Evolutionary conservation across 2,113 vertebrate genomes (phyloP).

Genomic region (Petrocephalus zakoni): DNA sequence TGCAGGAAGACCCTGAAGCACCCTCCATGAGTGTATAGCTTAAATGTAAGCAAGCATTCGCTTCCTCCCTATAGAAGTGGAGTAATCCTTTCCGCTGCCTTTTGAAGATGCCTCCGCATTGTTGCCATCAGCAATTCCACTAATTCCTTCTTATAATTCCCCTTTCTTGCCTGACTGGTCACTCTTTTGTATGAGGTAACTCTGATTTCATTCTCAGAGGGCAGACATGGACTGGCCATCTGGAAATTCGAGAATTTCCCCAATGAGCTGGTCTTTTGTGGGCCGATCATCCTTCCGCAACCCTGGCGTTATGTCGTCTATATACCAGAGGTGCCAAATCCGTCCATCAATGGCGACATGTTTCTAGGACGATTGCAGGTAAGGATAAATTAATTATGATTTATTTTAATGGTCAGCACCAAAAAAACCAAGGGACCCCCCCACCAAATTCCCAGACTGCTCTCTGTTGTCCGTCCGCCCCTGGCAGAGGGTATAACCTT

Average conservation of each 20-base stretch:
- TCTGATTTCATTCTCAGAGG: slow-evolving; percentile 16
- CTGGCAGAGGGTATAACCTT: slow-evolving; percentile 18
- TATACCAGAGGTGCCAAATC: neutral
- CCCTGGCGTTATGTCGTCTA: neutral
- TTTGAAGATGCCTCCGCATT: neutral
- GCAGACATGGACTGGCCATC: neutral
- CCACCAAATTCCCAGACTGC: neutral
- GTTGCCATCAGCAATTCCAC: neutral
- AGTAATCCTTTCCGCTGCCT: neutral
- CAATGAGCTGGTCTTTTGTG: neutral
- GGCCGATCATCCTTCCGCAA: neutral
- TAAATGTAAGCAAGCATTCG: neutral
- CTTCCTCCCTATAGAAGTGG: neutral
- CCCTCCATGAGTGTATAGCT: neutral
- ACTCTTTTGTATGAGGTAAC: neutral
- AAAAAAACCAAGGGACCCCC: neutral
- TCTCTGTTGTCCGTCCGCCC: neutral
- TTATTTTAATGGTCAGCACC: neutral
- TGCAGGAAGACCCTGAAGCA: neutral
- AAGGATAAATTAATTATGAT: neutral
- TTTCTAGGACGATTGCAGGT: neutral
- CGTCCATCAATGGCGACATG: neutral
- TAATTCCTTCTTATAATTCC: neutral
- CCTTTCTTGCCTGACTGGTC: neutral
- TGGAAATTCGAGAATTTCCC: neutral